Evolutionary conservation across 2,888 invertebrate species (phyloP), one percentile per base, ranked within the genome.

Genomic region (Polyommatus icarus): DNA sequence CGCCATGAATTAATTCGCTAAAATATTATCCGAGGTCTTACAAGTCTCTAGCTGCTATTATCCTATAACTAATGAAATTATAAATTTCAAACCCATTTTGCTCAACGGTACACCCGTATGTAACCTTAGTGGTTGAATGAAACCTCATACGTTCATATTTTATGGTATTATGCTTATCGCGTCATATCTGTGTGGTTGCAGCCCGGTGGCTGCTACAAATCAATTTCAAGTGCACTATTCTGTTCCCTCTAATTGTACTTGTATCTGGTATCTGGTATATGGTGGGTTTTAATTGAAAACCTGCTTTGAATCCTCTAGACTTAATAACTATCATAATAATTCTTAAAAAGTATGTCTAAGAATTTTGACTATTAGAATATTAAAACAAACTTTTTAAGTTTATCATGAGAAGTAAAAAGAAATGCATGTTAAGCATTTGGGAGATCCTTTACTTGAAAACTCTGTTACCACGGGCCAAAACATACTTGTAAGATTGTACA

Each of bases 81-180:
- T 67, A 67, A 67, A 67, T 67, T 32, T 67, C 18, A 12, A 29
- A 67, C 29, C 76, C 76, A 50, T 76, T 54, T 76, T 18, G 57
- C 57, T 54, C 32, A 32, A 29, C 5, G 76, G 76, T 54, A 18
- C 29, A 29, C 54, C 54, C 36, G 15, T 59, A 76, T 61, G 76
- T 71, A 77, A 76, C 76, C 76, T 59, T 57, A 71, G 76, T 77
- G 59, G 75, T 50, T 80, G 79, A 76, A 80, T 83, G 84, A 82
- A 84, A 84, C 83, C 80, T 81, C 84, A 84, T 82, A 83, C 83
- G 79, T 76, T 81, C 81, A 83, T 84, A 84, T 82, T 80, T 84
- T 84, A 84, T 81, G 79, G 83, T 83, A 84, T 84, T 84, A 83
- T 84, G 81, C 81, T 83, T 84, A 82, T 84, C 84, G 82, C 82